Base-by-base conservation (phyloP, 2,888 invertebrate species). In the Conistra vaccinii region DNA sequence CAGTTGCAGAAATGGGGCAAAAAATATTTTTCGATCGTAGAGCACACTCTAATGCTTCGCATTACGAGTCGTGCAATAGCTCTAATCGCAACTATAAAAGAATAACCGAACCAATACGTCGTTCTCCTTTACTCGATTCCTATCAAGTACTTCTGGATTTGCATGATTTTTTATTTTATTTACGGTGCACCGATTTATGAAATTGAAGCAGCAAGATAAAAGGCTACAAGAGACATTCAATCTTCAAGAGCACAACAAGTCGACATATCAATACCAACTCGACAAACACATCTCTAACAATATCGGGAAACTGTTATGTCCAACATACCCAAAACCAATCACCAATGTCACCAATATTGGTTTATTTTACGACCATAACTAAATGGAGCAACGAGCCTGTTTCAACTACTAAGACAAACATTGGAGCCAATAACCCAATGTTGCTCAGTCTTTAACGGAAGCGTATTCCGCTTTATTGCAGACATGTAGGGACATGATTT, bases 391-490 rank as follows among this genome's bases (percentile, higher is more conserved):
- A 62, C 39, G 45, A 58, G n/a, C 42, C 14, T 23, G 66, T 58
- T 76, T 32, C 58, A 51, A 17, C 17, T 20, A 76, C 63, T 48
- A 68, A 79, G 65, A 78, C 76, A 87, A 73, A 84, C 71, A 76
- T 76, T 74, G 63, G 57, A 39, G 39, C 71, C 80, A 76, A 72
- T 76, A 72, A 32, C 53, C 62, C 69, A 55, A 87, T 32, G 53
- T 55, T 26, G 20, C 53, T 58, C 66, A 42, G 72, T 75, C 73
- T 75, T 85, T 87, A 82, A 78, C 87, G 66, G 73, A 35, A 72
- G 61, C 75, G 67, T 80, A 78, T 87, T 83, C 72, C 62, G 74
- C 58, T 72, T 81, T 76, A 81, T 83, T 76, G 73, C 81, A 77
- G 78, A 70, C 76, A 81, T 81, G 68, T 69, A 53, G 57, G 32